Evolutionary conservation across 2,888 invertebrate genomes (phyloP).

Genomic region (Choristoneura rosaceana): DNA sequence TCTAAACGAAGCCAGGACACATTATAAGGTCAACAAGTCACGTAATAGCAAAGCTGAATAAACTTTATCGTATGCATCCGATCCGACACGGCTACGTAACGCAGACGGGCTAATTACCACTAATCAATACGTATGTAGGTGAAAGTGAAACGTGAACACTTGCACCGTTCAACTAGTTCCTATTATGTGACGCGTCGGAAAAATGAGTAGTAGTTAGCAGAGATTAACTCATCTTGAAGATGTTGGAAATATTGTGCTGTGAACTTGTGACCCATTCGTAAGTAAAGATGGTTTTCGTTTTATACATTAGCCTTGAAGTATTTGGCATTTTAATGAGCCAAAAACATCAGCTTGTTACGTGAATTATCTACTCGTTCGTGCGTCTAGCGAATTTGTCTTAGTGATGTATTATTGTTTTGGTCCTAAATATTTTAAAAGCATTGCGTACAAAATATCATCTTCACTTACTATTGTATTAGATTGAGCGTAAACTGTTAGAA

Average conservation of each 20-base stretch:
- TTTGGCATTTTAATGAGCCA: too few species aligned
- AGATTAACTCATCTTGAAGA: not conserved
- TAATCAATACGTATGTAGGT: slow-evolving; percentile 44
- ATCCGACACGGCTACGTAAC: slow-evolving; percentile 38
- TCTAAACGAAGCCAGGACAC: slow-evolving; percentile 30
- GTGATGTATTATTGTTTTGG: too few species aligned
- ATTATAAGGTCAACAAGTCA: slow-evolving; percentile 39
- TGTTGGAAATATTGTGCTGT: not conserved
- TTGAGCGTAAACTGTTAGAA: too few species aligned
- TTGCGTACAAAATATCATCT: too few species aligned
- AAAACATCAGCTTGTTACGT: too few species aligned
- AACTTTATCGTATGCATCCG: slow-evolving; percentile 34
- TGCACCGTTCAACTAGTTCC: slow-evolving; percentile 37
- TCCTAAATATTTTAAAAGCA: too few species aligned
- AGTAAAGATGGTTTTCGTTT: too few species aligned
- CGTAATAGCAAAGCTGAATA: slow-evolving; percentile 34
- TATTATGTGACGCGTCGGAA: slow-evolving; percentile 35
- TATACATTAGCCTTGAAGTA: too few species aligned
- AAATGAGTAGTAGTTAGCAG: slow-evolving; percentile 15
- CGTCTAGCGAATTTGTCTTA: too few species aligned
- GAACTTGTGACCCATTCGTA: not conserved
- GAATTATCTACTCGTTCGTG: too few species aligned
- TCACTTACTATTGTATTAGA: too few species aligned
- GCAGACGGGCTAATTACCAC: slow-evolving; percentile 37
- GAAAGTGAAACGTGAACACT: slow-evolving; percentile 38